Conservation (phyloP, 2,888 invertebrate species). For the Buathra laborator region DNA sequence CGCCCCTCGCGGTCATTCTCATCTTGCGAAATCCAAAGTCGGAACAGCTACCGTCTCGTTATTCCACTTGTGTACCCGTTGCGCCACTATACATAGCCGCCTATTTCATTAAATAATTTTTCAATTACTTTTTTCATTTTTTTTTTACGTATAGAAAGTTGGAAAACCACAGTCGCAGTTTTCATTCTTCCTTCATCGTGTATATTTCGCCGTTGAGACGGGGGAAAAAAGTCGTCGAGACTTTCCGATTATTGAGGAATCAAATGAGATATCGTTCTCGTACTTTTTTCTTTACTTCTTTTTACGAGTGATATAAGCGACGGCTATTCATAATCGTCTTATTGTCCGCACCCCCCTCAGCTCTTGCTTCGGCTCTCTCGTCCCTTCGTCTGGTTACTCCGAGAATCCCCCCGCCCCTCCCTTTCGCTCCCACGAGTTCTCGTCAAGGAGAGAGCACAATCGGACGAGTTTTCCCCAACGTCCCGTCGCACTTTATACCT, state of each 20-base stretch:
- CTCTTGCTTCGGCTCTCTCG: not conserved
- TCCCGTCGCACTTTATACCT: constrained; percentile 56
- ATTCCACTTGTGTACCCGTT: constrained; percentile 22
- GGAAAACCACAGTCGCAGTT: constrained; percentile 50
- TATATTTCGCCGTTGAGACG: constrained; percentile 42
- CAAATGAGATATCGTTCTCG: constrained; percentile 59
- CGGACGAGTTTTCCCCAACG: constrained; percentile 52
- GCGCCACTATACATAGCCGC: not conserved
- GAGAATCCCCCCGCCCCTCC: not conserved
- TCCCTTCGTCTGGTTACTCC: not conserved
- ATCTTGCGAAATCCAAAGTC: constrained; percentile 23
- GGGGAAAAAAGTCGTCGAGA: constrained; percentile 64
- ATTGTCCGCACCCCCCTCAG: constrained; percentile 53
- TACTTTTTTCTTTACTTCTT: not conserved
- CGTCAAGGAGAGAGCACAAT: constrained; percentile 45
- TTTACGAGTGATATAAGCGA: constrained; percentile 58
- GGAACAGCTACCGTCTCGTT: constrained; percentile 41
- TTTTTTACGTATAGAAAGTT: constrained; percentile 21
- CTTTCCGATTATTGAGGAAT: constrained; percentile 61
- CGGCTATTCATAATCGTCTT: constrained; percentile 66
- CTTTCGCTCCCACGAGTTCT: not conserved
- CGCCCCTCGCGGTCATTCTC: constrained; percentile 48
- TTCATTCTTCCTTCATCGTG: constrained; percentile 60
- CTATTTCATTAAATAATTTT: constrained; percentile 66
- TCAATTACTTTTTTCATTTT: constrained; percentile 63